Evolutionary conservation across 2,888 invertebrate genomes (phyloP).

Genomic region (Volucella inanis): DNA sequence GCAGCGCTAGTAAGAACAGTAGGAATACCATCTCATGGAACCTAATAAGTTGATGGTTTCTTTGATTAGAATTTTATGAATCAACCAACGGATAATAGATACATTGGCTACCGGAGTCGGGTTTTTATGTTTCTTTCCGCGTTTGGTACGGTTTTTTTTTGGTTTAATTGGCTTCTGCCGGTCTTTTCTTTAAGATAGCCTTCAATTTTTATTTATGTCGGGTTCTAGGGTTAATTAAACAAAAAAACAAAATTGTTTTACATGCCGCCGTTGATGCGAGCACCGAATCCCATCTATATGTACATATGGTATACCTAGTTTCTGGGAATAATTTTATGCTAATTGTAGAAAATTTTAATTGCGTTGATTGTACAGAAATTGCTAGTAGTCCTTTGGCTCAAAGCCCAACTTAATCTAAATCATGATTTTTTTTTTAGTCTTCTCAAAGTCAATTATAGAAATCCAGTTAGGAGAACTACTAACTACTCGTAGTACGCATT

Average conservation of each 20-base stretch:
- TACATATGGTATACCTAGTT: constrained; percentile 43
- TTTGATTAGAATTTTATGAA: constrained; percentile 61
- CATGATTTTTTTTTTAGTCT: neutral
- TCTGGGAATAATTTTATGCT: constrained; percentile 35
- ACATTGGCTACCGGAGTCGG: constrained; percentile 1
- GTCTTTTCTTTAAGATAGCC: constrained; percentile 18
- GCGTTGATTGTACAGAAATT: constrained; percentile 30
- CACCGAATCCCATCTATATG: neutral
- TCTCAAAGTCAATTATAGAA: constrained; percentile 48
- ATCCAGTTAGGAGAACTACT: constrained; percentile 22
- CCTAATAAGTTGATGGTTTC: constrained; percentile 66
- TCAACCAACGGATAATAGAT: constrained; percentile 37
- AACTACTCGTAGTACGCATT: constrained; percentile 1
- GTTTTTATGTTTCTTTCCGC: constrained; percentile 13
- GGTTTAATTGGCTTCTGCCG: constrained; percentile 37
- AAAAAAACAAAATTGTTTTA: neutral
- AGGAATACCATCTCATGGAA: constrained; percentile 23
- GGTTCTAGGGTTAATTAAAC: constrained; percentile 11
- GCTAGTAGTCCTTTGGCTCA: neutral
- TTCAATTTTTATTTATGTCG: constrained; percentile 35
- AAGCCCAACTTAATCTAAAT: neutral
- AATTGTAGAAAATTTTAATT: constrained; percentile 52
- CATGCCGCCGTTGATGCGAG: neutral
- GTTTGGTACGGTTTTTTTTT: constrained; percentile 22
- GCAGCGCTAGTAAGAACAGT: neutral